Evolutionary conservation across 2,113 vertebrate species (phyloP).

Genomic region (Hemicordylus capensis): DNA sequence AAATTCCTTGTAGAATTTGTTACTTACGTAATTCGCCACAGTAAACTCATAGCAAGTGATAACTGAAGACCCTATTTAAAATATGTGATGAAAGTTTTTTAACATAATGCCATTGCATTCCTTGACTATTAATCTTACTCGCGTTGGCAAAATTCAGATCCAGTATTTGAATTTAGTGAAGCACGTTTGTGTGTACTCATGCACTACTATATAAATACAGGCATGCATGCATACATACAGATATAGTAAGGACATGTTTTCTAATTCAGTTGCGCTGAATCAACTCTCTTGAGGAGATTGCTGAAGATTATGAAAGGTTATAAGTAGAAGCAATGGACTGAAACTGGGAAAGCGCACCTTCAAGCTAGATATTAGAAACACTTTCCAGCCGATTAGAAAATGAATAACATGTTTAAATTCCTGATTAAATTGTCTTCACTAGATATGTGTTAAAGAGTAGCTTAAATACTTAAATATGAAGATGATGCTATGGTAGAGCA

Average conservation of each 20-base stretch:
- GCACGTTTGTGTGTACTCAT: not conserved
- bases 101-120: too few relatives aligned
- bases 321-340: constrained; percentile 22
- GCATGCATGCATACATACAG: not conserved
- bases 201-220: not conserved
- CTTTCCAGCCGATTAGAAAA: constrained; percentile 46
- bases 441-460: constrained; percentile 31
- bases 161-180: constrained; percentile 16
- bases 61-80: not conserved
- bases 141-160: not conserved
- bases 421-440: constrained; percentile 30
- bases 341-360: constrained; percentile 33
- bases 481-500: constrained; percentile 48
- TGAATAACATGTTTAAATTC: constrained; percentile 49
- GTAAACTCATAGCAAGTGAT: not conserved
- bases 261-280: not conserved
- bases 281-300: not conserved
- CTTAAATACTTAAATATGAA: constrained; percentile 46
- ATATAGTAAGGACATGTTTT: not conserved
- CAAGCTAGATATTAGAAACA: constrained; percentile 39
- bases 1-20: not conserved
- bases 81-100: not conserved
- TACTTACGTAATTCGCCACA: not conserved
- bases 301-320: constrained; percentile 7
- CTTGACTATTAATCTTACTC: not conserved